Percentiles rank a stretch among this genome's conserved stretches.
phyloP scores from a whole-genome alignment of 2,797 vertebrate species.

The Phrynocephalus guinanensis region DNA sequence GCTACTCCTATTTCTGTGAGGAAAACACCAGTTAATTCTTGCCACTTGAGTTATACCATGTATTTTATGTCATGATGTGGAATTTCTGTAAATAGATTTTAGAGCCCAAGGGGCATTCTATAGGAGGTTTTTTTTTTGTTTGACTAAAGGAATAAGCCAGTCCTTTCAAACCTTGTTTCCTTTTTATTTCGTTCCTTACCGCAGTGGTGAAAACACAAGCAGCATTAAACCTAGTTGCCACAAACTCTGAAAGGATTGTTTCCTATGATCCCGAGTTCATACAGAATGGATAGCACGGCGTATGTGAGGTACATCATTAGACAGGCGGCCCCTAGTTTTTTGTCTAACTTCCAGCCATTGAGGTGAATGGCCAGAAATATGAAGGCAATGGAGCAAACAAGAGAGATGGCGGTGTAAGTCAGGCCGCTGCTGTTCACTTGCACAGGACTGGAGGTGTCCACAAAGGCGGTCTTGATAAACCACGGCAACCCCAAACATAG shows the following conservation, averaged over 20 bases:
- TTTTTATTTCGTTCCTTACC: slow-evolving; percentile 56
- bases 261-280: slow-evolving; percentile 95
- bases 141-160: slow-evolving; percentile 73
- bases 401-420: slow-evolving; percentile 87
- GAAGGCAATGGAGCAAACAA: slow-evolving; percentile 91
- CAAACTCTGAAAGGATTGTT: slow-evolving; percentile 87
- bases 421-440: slow-evolving; percentile 93
- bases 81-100: slow-evolving; percentile 76
- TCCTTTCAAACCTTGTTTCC: slow-evolving; percentile 57
- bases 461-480: slow-evolving; percentile 94
- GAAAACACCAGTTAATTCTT: slow-evolving; percentile 75
- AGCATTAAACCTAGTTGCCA: slow-evolving; percentile 77
- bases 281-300: slow-evolving; percentile 88
- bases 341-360: slow-evolving; percentile 94
- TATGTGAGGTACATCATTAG: slow-evolving; percentile 90
- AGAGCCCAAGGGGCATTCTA: slow-evolving; percentile 70
- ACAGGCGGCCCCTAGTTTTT: slow-evolving; percentile 87
- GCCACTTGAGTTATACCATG: slow-evolving; percentile 67
- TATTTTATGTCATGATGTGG: slow-evolving; percentile 66
- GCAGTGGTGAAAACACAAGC: slow-evolving; percentile 44
- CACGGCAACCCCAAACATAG: slow-evolving; percentile 95
- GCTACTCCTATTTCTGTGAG: slow-evolving; percentile 71
- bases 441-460: slow-evolving; percentile 84
- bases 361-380: slow-evolving; percentile 89
- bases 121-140: slow-evolving; percentile 66